Evolutionary conservation across 2,888 invertebrate species (phyloP), one percentile per base, ranked within the genome.

Genomic region (Nomada fabriciana): DNA sequence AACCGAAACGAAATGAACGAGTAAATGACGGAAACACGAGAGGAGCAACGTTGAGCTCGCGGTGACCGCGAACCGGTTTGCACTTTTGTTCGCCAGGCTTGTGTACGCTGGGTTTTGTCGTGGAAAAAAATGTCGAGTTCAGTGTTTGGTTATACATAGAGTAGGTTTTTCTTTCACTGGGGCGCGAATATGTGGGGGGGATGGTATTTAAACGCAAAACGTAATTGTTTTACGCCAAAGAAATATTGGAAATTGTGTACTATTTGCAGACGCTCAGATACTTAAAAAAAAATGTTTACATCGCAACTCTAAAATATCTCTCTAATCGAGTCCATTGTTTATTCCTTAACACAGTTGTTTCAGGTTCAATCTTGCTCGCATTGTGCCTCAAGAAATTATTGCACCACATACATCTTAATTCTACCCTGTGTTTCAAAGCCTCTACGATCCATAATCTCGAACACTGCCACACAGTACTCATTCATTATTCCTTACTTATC

Each of bases 1-100:
- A 60, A 64, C 64, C 29, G 64, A 65, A 36, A 36, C 67, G 50
- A 77, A 77, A 71, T 60, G 71, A 80, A 77, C 71, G 75, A 55
- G 42, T 42, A 65, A 80, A 71, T 67, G 74, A 74, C 78, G 63
- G 50, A 25, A 42, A 9, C 13, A 29, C 18, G 52, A 25, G 47
- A 15, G 23, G 43, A 43, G 11, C 63, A 9, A 23, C 23, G 42
- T 18, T 3, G 7, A n/a, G 61, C 23, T 52, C 47, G 67, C 43
- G 43, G 25, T 11, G 3, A 3, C 20, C 23, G 57, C 57, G 57
- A 57, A 47, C 15, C 47, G 47, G 47, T 15, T 47, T 15, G 47
- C 74, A 23, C 57, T 74, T 68, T 68, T 60, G 50, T 67, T 50
- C 36, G 43, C 25, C 11, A 20, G 57, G 13, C 7, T 55, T 55